Base-by-base conservation (phyloP, 2,797 vertebrate species). In the Peromyscus aztecus region DNA sequence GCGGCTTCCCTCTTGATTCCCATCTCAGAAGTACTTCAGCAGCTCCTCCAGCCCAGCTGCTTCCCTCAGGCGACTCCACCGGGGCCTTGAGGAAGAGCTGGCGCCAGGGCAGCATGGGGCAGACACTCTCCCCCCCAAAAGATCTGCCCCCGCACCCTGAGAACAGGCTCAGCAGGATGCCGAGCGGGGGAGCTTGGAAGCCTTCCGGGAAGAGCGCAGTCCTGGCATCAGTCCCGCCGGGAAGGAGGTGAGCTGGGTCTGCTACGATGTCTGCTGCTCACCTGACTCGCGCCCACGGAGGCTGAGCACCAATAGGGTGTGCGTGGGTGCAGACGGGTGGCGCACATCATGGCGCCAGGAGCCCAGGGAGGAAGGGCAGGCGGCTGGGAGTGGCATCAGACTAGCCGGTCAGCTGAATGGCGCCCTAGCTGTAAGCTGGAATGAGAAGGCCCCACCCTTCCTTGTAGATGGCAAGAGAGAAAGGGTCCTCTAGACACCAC, bases 101-200 rank as follows among this genome's bases (percentile, higher is more conserved):
- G 94, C 73, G 71, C 97, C 97, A 95, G 92, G 55, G 97, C 91
- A 76, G 83, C 96, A 46, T 29, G 16, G 4, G 73, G 97, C 96
- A 97, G 94, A 84, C 92, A 31, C 83, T 97, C 95, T 88, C 71
- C 97, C 97, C 95, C 86, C 49, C 2, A 75, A 96, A 97, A 67
- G 91, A 69, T 65, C 97, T 97, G 97, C 98, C 98, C 97, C 98
- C 97, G 93, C 98, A 98, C 97, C 98, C 97, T 21, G 0, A 77
- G 87, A 98, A 98, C 98, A 98, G 97, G 98, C 97, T 97, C 89
- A 87, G 92, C 98, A 84, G 90, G 97, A 98, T 98, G 97, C 97
- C 94, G 0, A 89, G 97, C 40, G 95, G 98, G 97, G 97, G 98
- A 97, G 97, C 97, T 93, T 96, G 97, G 97, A 97, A 97, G 95